These are phyloP conservation scores for Nomada hirtipes DNA, from an alignment of 2,888 invertebrate genomes.

Conservation along the genomic window DNA sequence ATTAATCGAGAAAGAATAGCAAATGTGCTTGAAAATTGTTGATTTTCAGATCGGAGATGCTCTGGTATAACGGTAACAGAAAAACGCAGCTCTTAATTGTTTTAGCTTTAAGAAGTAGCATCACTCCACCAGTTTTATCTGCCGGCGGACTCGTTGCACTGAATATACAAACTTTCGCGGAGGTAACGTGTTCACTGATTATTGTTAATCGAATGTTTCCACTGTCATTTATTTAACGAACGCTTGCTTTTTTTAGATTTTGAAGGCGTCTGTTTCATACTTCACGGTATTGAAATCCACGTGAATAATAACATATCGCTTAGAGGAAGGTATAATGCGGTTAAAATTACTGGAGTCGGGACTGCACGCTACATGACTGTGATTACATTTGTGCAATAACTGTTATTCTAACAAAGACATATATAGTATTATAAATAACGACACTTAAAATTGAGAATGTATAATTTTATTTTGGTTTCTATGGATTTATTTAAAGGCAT, in stretches of 20 bases:
- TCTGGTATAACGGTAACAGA: background rate
- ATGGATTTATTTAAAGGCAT: too few species aligned
- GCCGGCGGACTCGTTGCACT: conserved; percentile 20
- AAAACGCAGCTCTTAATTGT: background rate
- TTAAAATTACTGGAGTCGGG: too few species aligned
- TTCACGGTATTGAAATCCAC: background rate
- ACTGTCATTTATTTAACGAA: too few species aligned
- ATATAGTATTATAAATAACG: too few species aligned
- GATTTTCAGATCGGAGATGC: conserved; percentile 4
- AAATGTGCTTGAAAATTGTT: too few species aligned
- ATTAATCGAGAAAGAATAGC: background rate
- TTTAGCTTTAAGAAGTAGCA: background rate
- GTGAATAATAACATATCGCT: background rate
- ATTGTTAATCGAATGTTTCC: too few species aligned
- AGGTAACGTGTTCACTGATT: background rate
- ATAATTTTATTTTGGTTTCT: too few species aligned
- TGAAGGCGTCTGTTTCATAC: conserved; percentile 11
- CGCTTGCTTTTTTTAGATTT: background rate
- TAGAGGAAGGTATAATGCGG: too few species aligned
- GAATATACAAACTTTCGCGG: conserved; percentile 1
- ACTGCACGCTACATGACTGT: too few species aligned
- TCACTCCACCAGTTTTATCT: conserved; percentile 7
- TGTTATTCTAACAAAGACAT: too few species aligned
- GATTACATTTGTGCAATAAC: too few species aligned
- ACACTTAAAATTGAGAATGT: too few species aligned